Percentiles rank a stretch among this genome's conserved stretches.
Conservation (phyloP, 2,888 invertebrate genomes). For the Camptogramma bilineatum region DNA sequence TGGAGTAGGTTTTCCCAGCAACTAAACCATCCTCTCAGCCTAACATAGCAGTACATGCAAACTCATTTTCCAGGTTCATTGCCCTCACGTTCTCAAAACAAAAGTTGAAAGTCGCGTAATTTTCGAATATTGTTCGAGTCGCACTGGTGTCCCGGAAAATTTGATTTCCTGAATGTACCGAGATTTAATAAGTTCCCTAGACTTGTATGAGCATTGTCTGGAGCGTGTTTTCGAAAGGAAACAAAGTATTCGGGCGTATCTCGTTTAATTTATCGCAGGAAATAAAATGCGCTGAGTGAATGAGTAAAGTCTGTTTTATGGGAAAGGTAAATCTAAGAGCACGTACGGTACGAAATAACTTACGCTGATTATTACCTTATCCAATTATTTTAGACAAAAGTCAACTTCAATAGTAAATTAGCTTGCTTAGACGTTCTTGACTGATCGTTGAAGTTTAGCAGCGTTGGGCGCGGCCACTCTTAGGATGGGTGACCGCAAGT, state of each 20-base stretch:
- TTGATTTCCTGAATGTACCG: constrained; percentile 21
- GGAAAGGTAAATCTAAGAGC: background rate
- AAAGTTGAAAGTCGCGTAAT: constrained; percentile 18
- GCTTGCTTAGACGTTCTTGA: too few species aligned
- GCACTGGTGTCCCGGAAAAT: constrained; percentile 7
- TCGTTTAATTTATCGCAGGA: background rate
- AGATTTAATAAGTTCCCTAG: constrained; percentile 6
- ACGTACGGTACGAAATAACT: background rate
- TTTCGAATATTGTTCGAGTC: constrained; percentile 1
- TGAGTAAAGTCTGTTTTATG: background rate
- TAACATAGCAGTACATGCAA: too few species aligned
- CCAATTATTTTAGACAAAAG: too few species aligned
- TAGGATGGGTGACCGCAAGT: too few species aligned
- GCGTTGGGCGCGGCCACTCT: too few species aligned
- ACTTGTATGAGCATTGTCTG: constrained; percentile 18
- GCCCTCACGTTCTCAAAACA: constrained; percentile 18
- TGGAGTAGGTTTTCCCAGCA: too few species aligned
- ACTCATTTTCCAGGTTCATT: constrained; percentile 15
- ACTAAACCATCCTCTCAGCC: too few species aligned
- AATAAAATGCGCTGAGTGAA: background rate
- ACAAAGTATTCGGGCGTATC: background rate
- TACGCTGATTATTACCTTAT: too few species aligned
- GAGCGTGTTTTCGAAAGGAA: constrained; percentile 7
- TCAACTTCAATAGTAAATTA: too few species aligned
- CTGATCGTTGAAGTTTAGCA: too few species aligned